Conservation (phyloP, 2,113 vertebrate species). For the Okapia johnstoni region DNA sequence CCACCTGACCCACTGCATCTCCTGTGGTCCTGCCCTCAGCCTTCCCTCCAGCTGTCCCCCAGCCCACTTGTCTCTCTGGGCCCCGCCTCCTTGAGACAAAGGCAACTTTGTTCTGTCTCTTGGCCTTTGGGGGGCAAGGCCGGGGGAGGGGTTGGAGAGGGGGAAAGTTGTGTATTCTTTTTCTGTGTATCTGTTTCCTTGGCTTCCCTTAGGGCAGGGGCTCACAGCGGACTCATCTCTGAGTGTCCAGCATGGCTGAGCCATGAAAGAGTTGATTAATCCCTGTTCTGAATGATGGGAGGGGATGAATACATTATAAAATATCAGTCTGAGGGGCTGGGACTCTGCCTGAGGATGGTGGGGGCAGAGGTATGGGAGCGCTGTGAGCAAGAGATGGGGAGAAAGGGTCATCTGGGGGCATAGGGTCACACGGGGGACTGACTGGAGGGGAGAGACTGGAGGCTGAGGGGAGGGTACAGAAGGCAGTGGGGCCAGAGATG, state of each 20-base stretch:
- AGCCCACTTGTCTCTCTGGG: background rate
- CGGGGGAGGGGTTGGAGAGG: background rate
- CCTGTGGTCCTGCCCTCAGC: background rate
- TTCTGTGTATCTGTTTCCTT: background rate
- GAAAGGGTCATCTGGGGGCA: background rate
- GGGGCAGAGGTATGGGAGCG: rapidly evolving
- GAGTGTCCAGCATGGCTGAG: background rate
- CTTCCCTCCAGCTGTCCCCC: background rate
- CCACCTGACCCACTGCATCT: background rate
- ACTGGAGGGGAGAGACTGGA: background rate
- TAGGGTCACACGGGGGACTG: background rate
- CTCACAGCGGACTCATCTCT: background rate
- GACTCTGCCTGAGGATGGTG: background rate
- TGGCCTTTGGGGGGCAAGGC: background rate
- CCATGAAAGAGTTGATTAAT: background rate
- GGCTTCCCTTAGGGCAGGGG: background rate
- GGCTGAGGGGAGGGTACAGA: background rate
- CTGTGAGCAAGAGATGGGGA: background rate
- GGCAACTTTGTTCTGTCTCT: background rate
- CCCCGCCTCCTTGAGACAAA: background rate
- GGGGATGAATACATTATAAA: background rate
- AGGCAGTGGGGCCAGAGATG: background rate
- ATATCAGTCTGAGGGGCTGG: background rate
- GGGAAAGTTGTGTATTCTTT: background rate
- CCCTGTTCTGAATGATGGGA: background rate